Percentiles rank a stretch among this genome's conserved stretches.
phyloP scores from a whole-genome alignment of 2,113 vertebrate species.

The Sclerurus mexicanus region DNA sequence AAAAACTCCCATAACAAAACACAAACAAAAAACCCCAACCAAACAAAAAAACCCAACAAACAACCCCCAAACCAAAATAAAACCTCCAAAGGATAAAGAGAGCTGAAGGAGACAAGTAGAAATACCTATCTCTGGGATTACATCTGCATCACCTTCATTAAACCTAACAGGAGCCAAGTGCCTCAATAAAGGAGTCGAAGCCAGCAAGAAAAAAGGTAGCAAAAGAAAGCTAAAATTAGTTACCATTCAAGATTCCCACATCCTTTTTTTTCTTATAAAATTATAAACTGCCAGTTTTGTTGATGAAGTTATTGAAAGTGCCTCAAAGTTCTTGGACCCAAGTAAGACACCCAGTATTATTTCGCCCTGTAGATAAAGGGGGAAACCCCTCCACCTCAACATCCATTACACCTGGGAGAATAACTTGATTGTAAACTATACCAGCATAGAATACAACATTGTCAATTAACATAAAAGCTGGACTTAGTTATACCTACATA shows the following conservation, averaged over 20 bases:
- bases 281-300: background rate
- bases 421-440: background rate
- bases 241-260: background rate
- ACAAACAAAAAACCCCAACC: background rate
- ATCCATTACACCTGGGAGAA: background rate
- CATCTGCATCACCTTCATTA: background rate
- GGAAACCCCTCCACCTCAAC: background rate
- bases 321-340: background rate
- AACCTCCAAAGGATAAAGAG: background rate
- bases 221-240: background rate
- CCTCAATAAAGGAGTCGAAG: background rate
- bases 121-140: background rate
- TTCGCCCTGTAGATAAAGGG: background rate
- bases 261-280: background rate
- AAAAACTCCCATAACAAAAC: background rate
- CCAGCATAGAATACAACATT: background rate
- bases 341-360: background rate
- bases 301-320: background rate
- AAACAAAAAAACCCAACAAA: background rate
- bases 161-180: background rate
- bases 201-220: background rate
- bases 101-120: background rate
- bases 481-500: background rate
- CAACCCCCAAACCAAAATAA: background rate
- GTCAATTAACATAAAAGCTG: background rate